A percentile compares a stretch with the other conserved stretches of the same genome.
Conservation (phyloP, 2,888 invertebrate genomes). For the Drosophila tanythrix region DNA sequence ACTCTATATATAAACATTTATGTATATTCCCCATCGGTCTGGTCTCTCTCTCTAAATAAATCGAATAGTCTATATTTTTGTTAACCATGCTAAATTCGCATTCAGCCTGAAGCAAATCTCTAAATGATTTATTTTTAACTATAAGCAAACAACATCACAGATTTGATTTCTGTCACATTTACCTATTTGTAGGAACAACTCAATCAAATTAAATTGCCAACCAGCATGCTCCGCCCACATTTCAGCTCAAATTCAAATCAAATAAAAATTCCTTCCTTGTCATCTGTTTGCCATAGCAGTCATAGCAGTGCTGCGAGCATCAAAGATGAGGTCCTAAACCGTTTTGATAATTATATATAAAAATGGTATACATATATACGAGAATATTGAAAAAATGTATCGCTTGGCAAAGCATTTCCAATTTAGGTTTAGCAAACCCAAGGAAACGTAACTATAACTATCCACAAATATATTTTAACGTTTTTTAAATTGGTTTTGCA, state of each 20-base stretch:
- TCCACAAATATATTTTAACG: slow-evolving; percentile 53
- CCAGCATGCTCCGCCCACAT: slow-evolving; percentile 1
- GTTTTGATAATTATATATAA: slow-evolving; percentile 56
- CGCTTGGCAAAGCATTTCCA: slow-evolving; percentile 47
- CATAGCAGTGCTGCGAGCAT: slow-evolving; percentile 6
- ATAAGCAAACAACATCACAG: background rate
- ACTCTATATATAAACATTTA: background rate
- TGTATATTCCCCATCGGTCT: background rate
- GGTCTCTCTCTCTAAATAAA: background rate
- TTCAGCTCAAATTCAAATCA: slow-evolving; percentile 36
- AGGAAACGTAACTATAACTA: slow-evolving; percentile 55
- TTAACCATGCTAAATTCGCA: background rate
- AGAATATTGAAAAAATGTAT: slow-evolving; percentile 34
- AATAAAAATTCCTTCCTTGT: slow-evolving; percentile 51
- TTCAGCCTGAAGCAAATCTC: background rate
- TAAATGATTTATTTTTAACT: background rate
- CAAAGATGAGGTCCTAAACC: slow-evolving; percentile 26
- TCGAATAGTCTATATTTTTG: background rate
- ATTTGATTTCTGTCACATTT: slow-evolving; percentile 25
- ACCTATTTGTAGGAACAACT: slow-evolving; percentile 31
- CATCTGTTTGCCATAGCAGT: slow-evolving; percentile 29
- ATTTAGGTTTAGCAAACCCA: slow-evolving; percentile 54
- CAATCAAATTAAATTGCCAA: slow-evolving; percentile 52
- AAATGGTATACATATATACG: slow-evolving; percentile 2
- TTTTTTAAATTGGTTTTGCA: slow-evolving; percentile 74